Percentiles rank a stretch among this genome's conserved stretches.
phyloP scores from a whole-genome alignment of 2,797 vertebrate genomes.

The Anas georgica region DNA sequence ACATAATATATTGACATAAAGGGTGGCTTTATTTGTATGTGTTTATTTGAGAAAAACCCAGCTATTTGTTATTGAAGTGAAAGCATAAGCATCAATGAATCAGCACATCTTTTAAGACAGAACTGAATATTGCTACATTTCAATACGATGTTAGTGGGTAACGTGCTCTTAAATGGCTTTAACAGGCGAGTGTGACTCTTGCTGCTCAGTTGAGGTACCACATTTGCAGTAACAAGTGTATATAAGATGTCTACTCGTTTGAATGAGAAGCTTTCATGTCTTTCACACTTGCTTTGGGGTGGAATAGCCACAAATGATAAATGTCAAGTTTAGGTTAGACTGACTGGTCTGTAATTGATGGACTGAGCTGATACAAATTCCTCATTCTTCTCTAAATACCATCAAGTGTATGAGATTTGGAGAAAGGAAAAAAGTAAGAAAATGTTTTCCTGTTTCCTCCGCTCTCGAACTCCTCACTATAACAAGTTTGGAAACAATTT shows the following conservation, averaged over 20 bases:
- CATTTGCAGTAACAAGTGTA: not conserved
- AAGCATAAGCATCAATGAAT: conserved; percentile 7
- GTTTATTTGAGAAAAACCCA: conserved; percentile 44
- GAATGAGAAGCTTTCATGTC: not conserved
- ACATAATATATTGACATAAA: conserved; percentile 15
- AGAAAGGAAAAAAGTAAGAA: not conserved
- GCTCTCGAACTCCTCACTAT: not conserved
- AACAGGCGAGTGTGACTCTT: not conserved
- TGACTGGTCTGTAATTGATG: not conserved
- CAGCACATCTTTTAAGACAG: not conserved
- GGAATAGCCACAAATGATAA: not conserved
- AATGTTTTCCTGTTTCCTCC: not conserved
- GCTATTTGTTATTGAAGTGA: conserved; percentile 17
- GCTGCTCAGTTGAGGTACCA: not conserved
- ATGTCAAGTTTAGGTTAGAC: not conserved
- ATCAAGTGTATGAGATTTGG: not conserved
- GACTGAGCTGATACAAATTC: not conserved
- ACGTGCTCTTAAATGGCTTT: not conserved
- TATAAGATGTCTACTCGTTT: accelerated
- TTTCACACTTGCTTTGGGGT: not conserved
- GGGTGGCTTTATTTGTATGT: conserved; percentile 42
- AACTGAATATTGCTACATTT: not conserved
- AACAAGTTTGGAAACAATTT: not conserved
- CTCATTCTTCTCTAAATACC: not conserved
- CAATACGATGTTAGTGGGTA: not conserved